A percentile compares a stretch with the other conserved stretches of the same genome.
Evolutionary conservation across 2,888 invertebrate species (phyloP).

Genomic region (Yponomeuta plumbellus): DNA sequence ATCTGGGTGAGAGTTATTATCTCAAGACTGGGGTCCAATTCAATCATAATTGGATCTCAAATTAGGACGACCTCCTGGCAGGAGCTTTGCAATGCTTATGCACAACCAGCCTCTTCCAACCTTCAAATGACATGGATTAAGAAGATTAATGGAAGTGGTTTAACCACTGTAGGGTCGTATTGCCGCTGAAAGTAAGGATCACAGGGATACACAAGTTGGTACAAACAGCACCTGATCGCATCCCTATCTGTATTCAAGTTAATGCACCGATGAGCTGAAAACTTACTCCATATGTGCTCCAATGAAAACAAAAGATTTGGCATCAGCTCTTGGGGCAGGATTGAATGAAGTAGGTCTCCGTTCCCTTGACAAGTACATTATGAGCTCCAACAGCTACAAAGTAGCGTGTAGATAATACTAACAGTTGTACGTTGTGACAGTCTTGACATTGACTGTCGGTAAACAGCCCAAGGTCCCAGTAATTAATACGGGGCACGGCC

Average conservation of each 20-base stretch:
- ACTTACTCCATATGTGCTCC: background rate
- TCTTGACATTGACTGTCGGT: conserved; percentile 16
- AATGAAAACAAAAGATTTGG: background rate
- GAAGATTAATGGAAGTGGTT: no score
- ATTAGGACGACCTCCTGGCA: no score
- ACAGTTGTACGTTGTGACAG: conserved; percentile 11
- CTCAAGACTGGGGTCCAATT: no score
- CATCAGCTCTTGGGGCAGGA: background rate
- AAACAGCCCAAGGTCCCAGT: conserved; percentile 13
- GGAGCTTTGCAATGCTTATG: no score
- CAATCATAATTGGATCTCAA: no score
- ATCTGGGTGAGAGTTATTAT: no score
- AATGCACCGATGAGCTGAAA: background rate
- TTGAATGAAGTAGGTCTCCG: background rate
- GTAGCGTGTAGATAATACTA: background rate
- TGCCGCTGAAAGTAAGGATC: no score
- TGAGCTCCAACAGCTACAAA: background rate
- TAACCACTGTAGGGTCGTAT: no score
- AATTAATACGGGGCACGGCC: conserved; percentile 5
- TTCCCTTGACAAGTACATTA: conserved; percentile 1
- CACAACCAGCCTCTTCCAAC: no score
- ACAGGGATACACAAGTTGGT: no score
- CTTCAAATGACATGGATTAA: no score
- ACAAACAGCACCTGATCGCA: no score
- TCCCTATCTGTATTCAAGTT: background rate